Base-by-base conservation (phyloP, 2,888 invertebrate species). In the Hirtodrosophila confusa region DNA sequence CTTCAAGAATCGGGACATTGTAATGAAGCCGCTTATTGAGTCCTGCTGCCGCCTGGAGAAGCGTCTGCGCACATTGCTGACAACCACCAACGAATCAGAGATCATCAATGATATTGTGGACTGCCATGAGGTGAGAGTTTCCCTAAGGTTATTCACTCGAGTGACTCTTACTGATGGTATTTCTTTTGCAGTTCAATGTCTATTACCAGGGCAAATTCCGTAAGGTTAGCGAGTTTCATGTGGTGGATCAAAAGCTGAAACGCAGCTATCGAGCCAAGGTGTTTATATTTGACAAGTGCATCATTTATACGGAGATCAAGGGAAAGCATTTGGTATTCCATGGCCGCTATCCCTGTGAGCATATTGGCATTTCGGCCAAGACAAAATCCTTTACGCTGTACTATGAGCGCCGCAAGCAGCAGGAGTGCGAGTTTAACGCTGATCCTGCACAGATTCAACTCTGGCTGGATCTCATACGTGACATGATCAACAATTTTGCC, bases 1-100 rank as follows among this genome's bases (percentile, higher is more conserved):
- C 35, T 90, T 90, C 33, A 90, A 91, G 70, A 87, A 91, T 66
- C 89, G 90, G 45, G 89, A 90, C 56, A 89, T 86, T 60, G 85
- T 88, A 12, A 86, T 90, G 77, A 91, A 91, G 56, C 88, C 91
- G 1, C 69, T 89, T 3, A 90, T 91, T 12, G 91, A 90, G 57
- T 89, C 91, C 24, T 91, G 91, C 58, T 91, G 91, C 50, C 90
- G 90, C 0, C 68, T 91, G 57, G 91, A 91, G 61, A 92, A 91
- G 69, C 89, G 89, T 39, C 55, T 92, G 24, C 89, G 91, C 9
- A 89, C 88, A 29, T 68, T 92, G 36, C 69, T 92, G 11, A 89
- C 76, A 17, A 90, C 89, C 48, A 90, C 91, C 6, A 92, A 92
- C 49, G 91, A 91, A 73, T 91, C 92, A 35, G 91, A 91, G 78